Conservation (phyloP, 2,888 invertebrate genomes). For the Chrysolina haemoptera region DNA sequence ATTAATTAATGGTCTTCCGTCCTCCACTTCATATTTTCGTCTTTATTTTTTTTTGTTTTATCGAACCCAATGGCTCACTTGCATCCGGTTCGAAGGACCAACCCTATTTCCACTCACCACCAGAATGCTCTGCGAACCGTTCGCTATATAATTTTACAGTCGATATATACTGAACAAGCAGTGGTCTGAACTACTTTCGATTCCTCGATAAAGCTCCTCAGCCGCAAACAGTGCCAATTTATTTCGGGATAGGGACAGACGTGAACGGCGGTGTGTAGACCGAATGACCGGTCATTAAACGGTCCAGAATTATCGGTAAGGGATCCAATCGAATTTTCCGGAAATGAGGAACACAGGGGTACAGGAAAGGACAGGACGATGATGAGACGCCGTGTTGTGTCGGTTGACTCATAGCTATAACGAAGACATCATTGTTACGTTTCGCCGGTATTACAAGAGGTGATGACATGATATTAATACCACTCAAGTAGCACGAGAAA, state of each 20-base stretch:
- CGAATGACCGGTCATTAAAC: slow-evolving; percentile 50
- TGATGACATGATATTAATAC: no score
- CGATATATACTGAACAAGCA: slow-evolving; percentile 15
- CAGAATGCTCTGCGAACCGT: slow-evolving; percentile 15
- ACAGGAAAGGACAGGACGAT: slow-evolving; percentile 25
- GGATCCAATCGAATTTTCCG: slow-evolving; percentile 42
- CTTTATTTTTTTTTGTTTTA: background rate
- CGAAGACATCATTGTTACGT: background rate
- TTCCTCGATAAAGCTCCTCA: slow-evolving; percentile 54
- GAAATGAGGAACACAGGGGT: slow-evolving; percentile 36
- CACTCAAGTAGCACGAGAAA: no score
- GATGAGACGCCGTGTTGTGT: background rate
- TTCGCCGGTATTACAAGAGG: no score
- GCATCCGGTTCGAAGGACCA: background rate
- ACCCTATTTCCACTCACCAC: background rate
- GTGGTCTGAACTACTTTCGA: slow-evolving; percentile 43
- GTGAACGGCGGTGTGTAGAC: slow-evolving; percentile 43
- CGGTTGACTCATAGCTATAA: background rate
- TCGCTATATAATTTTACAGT: slow-evolving; percentile 16
- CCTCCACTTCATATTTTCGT: no score
- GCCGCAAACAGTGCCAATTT: slow-evolving; percentile 57
- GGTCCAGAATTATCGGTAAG: slow-evolving; percentile 45
- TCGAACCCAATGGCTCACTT: background rate
- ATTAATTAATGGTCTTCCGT: no score
- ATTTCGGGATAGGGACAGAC: slow-evolving; percentile 54